These are phyloP conservation scores for Gallirallus australis DNA, from an alignment of 2,797 vertebrate species.

Conservation along the genomic window DNA sequence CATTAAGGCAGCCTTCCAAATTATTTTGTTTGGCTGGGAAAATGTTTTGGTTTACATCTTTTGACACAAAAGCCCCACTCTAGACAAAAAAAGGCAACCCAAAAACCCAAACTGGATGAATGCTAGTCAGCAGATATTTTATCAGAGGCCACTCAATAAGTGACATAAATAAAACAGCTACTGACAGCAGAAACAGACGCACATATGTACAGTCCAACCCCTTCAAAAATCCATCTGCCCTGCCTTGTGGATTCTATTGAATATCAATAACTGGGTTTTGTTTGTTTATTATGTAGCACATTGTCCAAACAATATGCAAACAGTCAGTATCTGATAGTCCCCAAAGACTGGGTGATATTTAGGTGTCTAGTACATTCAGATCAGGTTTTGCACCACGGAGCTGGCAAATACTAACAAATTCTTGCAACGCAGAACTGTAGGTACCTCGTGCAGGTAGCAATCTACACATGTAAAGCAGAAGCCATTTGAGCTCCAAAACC, in stretches of 20 bases:
- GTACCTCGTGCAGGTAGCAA: neutral
- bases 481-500: neutral
- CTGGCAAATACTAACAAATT: neutral
- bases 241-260: neutral
- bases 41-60: neutral
- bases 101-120: neutral
- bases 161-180: conserved; percentile 18
- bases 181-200: conserved; percentile 4
- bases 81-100: neutral
- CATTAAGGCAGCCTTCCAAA: neutral
- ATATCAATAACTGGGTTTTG: neutral
- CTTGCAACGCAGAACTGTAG: neutral
- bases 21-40: neutral
- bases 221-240: conserved; percentile 53
- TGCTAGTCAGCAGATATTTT: neutral
- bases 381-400: neutral
- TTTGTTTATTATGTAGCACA: neutral
- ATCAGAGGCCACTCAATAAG: neutral
- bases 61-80: neutral
- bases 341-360: neutral
- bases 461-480: neutral
- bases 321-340: neutral
- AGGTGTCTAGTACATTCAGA: neutral
- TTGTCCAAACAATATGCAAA: conserved; percentile 6
- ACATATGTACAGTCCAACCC: conserved; percentile 17